These are phyloP conservation scores for Aramus guarauna DNA, from an alignment of 2,113 vertebrate species.

Conservation along the genomic window DNA sequence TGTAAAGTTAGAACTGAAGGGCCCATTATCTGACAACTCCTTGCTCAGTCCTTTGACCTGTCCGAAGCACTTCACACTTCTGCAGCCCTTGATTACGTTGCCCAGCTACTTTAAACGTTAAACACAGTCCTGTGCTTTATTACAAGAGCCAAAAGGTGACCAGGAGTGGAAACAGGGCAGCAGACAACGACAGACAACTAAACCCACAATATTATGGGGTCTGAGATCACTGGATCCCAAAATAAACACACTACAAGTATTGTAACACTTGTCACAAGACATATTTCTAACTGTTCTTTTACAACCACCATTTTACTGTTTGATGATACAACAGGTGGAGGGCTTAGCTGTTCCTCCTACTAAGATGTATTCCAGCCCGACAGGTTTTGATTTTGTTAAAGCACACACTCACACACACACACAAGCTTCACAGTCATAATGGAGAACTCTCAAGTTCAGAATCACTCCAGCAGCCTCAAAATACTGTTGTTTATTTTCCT, in stretches of 20 bases:
- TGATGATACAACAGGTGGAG: neutral
- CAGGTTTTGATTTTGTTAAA: neutral
- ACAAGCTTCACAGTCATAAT: neutral
- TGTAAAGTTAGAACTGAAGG: neutral
- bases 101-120: rapidly evolving
- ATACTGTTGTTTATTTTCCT: neutral
- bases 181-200: neutral
- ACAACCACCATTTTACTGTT: neutral
- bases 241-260: neutral
- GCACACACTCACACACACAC: neutral
- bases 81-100: neutral
- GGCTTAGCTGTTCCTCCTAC: slow-evolving; percentile 17
- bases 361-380: neutral
- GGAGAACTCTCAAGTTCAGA: slow-evolving; percentile 18
- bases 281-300: neutral
- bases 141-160: neutral
- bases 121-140: neutral
- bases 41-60: neutral
- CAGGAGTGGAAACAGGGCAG: neutral
- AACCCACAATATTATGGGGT: rapidly evolving
- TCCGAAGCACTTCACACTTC: neutral
- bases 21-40: neutral
- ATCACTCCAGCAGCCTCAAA: neutral
- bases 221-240: slow-evolving; percentile 5
- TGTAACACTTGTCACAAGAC: neutral